Conservation (phyloP, 2,888 invertebrate species). For the Bellardia pandia region DNA sequence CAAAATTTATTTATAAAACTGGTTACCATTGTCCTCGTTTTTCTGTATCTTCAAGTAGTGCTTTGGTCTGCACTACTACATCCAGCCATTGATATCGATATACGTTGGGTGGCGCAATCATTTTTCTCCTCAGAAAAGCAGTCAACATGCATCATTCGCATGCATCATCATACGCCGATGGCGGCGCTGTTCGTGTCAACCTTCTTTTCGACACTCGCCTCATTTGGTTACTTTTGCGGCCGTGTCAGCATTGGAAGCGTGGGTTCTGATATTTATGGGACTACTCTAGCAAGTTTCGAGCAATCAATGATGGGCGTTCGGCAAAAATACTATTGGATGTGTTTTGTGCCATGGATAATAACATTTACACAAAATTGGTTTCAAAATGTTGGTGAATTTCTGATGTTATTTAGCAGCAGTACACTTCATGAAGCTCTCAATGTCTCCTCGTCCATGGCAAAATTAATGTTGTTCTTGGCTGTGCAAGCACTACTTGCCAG, state of each 20-base stretch:
- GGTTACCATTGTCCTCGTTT: constrained; percentile 63
- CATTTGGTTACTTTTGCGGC: constrained; percentile 74
- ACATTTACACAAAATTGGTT: constrained; percentile 75
- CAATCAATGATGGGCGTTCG: constrained; percentile 74
- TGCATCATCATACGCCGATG: constrained; percentile 65
- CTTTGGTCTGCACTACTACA: constrained; percentile 74
- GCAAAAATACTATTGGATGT: constrained; percentile 76
- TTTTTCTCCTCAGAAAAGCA: constrained; percentile 73
- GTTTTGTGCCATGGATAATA: constrained; percentile 77
- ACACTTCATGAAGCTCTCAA: constrained; percentile 73
- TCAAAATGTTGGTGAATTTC: constrained; percentile 73
- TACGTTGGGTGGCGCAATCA: constrained; percentile 74
- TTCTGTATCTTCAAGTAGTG: constrained; percentile 73
- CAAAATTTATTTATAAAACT: constrained; percentile 66
- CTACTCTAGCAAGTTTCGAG: constrained; percentile 71
- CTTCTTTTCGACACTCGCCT: constrained; percentile 74
- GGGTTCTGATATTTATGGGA: constrained; percentile 66
- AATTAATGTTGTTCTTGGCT: constrained; percentile 67
- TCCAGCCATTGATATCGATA: constrained; percentile 70
- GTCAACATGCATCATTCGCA: constrained; percentile 71
- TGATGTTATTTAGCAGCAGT: constrained; percentile 69
- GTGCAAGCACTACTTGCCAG: constrained; percentile 74
- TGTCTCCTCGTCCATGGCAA: constrained; percentile 65
- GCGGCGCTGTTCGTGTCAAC: constrained; percentile 71
- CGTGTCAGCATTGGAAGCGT: constrained; percentile 56